Conservation (phyloP, 2,113 vertebrate genomes). For the Stomatorhinus ivindoensis region DNA sequence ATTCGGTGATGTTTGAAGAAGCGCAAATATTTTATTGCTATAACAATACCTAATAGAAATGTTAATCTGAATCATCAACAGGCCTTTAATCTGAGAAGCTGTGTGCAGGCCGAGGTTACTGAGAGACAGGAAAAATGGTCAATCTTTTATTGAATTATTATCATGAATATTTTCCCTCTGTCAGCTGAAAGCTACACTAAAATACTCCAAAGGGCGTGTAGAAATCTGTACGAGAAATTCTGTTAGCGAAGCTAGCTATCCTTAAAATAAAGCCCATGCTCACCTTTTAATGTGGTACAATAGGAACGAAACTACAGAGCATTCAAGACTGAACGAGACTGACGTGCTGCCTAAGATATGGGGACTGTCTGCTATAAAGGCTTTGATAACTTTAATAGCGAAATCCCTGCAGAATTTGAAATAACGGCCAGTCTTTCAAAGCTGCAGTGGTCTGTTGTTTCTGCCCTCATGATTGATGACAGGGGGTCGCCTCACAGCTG, state of each 20-base stretch:
- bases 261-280: neutral
- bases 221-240: neutral
- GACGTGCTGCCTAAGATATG: neutral
- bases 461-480: neutral
- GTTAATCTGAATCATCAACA: neutral
- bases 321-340: slow-evolving; percentile 3
- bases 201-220: neutral
- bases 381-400: neutral
- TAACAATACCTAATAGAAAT: neutral
- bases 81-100: neutral
- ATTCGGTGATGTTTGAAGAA: neutral
- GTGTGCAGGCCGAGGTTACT: neutral
- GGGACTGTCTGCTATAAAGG: neutral
- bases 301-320: neutral
- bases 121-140: neutral
- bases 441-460: neutral
- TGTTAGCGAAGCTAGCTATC: neutral
- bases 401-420: neutral
- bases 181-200: neutral
- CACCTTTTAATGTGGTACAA: neutral
- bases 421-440: neutral
- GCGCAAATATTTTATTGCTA: neutral
- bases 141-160: neutral
- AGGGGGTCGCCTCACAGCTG: neutral
- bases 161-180: neutral